Percentiles rank a stretch among this genome's conserved stretches.
These are phyloP conservation scores for Acanthoscelides obtectus DNA, from an alignment of 2,888 invertebrate genomes.

Conservation along the genomic window DNA sequence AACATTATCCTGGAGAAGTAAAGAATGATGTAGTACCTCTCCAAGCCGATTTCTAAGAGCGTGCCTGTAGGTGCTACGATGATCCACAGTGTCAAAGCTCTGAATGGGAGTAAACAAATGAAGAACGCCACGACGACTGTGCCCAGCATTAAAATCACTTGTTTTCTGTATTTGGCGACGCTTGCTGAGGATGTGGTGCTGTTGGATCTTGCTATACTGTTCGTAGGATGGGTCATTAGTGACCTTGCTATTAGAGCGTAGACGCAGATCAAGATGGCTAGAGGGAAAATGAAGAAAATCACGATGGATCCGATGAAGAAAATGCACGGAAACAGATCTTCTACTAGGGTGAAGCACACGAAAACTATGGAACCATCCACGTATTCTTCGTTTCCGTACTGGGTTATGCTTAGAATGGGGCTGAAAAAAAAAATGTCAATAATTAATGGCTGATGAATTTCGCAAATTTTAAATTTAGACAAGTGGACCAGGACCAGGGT, in stretches of 20 bases:
- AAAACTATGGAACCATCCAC: constrained; percentile 67
- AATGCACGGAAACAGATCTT: constrained; percentile 70
- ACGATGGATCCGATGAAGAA: constrained; percentile 79
- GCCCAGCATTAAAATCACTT: constrained; percentile 83
- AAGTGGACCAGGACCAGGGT: no score
- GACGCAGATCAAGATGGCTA: constrained; percentile 72
- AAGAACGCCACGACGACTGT: constrained; percentile 89
- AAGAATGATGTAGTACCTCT: constrained; percentile 76
- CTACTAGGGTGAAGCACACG: constrained; percentile 76
- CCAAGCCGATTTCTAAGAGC: constrained; percentile 59
- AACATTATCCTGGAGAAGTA: constrained; percentile 85
- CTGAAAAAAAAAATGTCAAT: constrained; percentile 53
- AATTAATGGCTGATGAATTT: not conserved
- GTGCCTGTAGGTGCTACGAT: constrained; percentile 69
- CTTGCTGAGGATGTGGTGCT: constrained; percentile 50
- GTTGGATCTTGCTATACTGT: constrained; percentile 58
- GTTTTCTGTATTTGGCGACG: constrained; percentile 69
- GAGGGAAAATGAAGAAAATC: constrained; percentile 80
- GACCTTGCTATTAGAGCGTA: constrained; percentile 84
- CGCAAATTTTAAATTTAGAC: not conserved
- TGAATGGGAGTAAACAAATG: constrained; percentile 82
- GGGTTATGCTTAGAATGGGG: constrained; percentile 79
- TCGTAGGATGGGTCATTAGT: constrained; percentile 69
- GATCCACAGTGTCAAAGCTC: constrained; percentile 83
- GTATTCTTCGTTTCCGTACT: constrained; percentile 67